Evolutionary conservation across 2,888 invertebrate genomes (phyloP), one percentile per base, ranked within the genome.

Genomic region (Petrophora chlorosata): DNA sequence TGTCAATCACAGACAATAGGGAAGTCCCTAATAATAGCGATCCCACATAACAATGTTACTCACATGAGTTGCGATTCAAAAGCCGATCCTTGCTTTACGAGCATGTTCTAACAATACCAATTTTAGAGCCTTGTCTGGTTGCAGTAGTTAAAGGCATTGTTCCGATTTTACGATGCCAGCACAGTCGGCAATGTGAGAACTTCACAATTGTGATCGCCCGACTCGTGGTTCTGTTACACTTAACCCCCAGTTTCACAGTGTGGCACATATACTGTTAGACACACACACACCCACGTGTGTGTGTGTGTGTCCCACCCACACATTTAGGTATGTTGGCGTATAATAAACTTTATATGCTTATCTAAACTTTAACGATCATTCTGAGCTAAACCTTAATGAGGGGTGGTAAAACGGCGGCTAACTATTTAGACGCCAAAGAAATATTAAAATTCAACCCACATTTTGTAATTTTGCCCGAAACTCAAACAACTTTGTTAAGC

Each of bases 61-160:
- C 67, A 70, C 73, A 75, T 67, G 74, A 76, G 70, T 74, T 57
- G 59, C 62, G 70, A 70, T 66, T 82, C 81, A 80, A 83, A 78
- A 76, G 76, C 73, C 63, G 63, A 60, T 63, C 68, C 65, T 74
- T 73, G 71, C 71, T 82, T 81, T 80, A 84, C 75, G 79, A 81
- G 78, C 73, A 68, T 67, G 67, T 74, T 74, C 74, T 73, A 74
- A 80, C 82, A 78, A 78, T 82, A 77, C 77, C 79, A 73, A 81
- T 82, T 79, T 79, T 76, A 78, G 73, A 73, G 70, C 75, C 73
- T 63, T 74, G 77, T 81, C 67, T 73, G 76, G 72, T 74, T 77
- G 66, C 75, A 75, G 73, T 76, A 76, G 79, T 79, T 76, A 75
- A 71, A 61, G 59, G 68, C 65, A 77, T 78, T 82, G 78, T 81